Percentiles rank a stretch among this genome's conserved stretches.
Evolutionary conservation across 2,113 vertebrate species (phyloP).

Genomic region (Chaenocephalus aceratus): DNA sequence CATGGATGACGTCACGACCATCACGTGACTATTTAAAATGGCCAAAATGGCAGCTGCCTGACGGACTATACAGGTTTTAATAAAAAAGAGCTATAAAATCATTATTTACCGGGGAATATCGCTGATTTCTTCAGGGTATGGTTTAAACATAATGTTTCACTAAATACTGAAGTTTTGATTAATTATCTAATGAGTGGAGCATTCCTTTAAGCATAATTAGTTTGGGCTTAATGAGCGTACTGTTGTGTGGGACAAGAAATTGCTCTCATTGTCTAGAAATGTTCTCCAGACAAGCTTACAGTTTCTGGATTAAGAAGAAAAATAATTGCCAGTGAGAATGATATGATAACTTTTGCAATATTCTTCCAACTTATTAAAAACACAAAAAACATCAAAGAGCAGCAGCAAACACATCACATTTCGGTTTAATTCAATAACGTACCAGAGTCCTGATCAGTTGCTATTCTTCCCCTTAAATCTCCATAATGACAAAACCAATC

Average conservation of each 20-base stretch:
- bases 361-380: slow-evolving; percentile 57
- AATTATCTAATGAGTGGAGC: no score
- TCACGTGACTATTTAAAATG: no score
- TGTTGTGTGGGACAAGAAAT: slow-evolving; percentile 37
- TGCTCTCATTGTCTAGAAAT: slow-evolving; percentile 46
- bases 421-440: slow-evolving; percentile 56
- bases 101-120: no score
- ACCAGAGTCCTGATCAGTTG: slow-evolving; percentile 42
- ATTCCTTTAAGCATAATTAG: slow-evolving; percentile 45
- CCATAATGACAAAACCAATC: slow-evolving; percentile 52
- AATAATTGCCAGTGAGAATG: slow-evolving; percentile 10
- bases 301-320: slow-evolving; percentile 29
- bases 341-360: slow-evolving; percentile 33
- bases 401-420: slow-evolving; percentile 27
- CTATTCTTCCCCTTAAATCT: slow-evolving; percentile 47
- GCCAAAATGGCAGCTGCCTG: no score
- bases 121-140: no score
- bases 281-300: slow-evolving; percentile 24
- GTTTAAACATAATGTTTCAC: no score
- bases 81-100: no score
- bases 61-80: no score
- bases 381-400: slow-evolving; percentile 19
- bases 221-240: slow-evolving; percentile 34
- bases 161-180: no score
- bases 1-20: no score